These are phyloP conservation scores for Stercorarius parasiticus DNA, from an alignment of 2,113 vertebrate genomes.

Conservation along the genomic window DNA sequence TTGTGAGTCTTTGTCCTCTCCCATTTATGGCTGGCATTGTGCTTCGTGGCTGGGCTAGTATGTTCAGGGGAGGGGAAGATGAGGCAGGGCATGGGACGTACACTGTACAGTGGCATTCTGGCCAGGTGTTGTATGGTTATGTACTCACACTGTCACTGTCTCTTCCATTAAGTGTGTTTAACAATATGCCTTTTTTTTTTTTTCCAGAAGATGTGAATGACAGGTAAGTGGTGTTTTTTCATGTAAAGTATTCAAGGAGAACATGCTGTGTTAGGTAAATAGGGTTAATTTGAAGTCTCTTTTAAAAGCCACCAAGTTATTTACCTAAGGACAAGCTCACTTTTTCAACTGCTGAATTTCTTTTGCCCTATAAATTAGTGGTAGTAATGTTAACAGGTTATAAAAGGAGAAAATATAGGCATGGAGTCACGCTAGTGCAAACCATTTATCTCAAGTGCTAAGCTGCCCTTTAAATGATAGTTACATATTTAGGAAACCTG, in stretches of 20 bases:
- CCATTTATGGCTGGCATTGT: background rate
- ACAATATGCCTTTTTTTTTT: background rate
- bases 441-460: background rate
- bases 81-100: background rate
- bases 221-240: slow-evolving; percentile 11
- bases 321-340: slow-evolving; percentile 43
- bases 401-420: background rate
- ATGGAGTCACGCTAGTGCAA: background rate
- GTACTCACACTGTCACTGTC: background rate
- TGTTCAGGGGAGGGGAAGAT: background rate
- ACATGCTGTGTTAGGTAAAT: slow-evolving; percentile 29
- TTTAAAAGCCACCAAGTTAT: slow-evolving; percentile 34
- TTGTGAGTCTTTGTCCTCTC: background rate
- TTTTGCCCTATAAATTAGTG: slow-evolving; percentile 32
- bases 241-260: slow-evolving; percentile 25
- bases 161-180: background rate
- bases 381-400: background rate
- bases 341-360: slow-evolving; percentile 35
- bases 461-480: background rate
- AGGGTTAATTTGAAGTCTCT: slow-evolving; percentile 45
- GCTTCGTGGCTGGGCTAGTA: background rate
- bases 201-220: background rate
- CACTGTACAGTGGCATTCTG: background rate
- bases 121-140: background rate
- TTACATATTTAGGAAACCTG: background rate